Percentiles rank a stretch among this genome's conserved stretches.
These are phyloP conservation scores for Lepidocyrtinus sp. DNA, from an alignment of 2,888 invertebrate genomes.

Conservation along the genomic window DNA sequence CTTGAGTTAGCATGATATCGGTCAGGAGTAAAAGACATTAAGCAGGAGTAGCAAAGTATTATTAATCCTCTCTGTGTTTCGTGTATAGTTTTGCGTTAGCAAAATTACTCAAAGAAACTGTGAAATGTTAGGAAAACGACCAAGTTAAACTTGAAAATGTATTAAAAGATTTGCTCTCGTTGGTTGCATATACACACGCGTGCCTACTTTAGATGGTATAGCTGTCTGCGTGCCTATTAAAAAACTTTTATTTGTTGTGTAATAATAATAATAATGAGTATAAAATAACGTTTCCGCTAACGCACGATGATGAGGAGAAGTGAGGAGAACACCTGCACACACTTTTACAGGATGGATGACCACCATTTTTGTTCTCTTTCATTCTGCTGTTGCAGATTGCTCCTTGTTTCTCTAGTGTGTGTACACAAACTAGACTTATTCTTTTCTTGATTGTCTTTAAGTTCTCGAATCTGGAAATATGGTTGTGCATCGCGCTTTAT, in stretches of 20 bases:
- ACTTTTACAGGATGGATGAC: slow-evolving; percentile 38
- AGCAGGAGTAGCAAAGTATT: no score
- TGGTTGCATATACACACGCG: no score
- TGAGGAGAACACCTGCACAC: slow-evolving; percentile 26
- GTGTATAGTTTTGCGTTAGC: no score
- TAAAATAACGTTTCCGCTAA: slow-evolving; percentile 49
- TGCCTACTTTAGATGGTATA: background rate
- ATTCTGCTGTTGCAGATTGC: no score
- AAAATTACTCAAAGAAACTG: no score
- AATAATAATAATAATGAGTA: no score
- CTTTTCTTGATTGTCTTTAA: background rate
- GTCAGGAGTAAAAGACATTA: no score
- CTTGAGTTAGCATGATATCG: background rate
- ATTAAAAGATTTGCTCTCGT: no score
- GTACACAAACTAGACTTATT: background rate
- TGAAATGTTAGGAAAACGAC: no score
- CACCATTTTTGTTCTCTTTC: slow-evolving; percentile 2
- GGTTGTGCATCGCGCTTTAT: no score
- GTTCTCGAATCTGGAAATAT: slow-evolving; percentile 26
- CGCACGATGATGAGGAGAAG: slow-evolving; percentile 21
- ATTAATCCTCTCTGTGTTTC: background rate
- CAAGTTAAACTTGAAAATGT: no score
- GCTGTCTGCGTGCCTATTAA: background rate
- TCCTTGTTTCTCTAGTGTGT: no score
- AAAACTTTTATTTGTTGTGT: background rate